Evolutionary conservation across 2,113 vertebrate genomes (phyloP).

Genomic region (Micronisus gabar): DNA sequence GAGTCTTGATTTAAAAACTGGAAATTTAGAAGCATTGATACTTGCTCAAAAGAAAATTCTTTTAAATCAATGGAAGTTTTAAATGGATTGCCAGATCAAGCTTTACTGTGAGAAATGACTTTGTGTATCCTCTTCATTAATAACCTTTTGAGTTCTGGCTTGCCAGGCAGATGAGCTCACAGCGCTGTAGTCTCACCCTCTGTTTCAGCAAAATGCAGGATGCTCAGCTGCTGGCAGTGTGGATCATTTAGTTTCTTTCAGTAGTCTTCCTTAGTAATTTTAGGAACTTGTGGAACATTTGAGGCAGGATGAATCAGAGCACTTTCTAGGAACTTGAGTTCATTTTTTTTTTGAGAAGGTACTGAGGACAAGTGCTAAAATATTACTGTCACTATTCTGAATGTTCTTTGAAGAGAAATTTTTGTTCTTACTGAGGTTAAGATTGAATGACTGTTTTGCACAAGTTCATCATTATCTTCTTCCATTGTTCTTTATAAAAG

Average conservation of each 20-base stretch:
- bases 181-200: not conserved
- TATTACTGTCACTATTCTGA: not conserved
- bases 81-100: not conserved
- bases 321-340: not conserved
- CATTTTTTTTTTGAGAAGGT: not conserved
- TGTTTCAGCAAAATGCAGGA: not conserved
- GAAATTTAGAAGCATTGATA: not conserved
- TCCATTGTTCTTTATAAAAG: not conserved
- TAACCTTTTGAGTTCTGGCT: not conserved
- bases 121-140: not conserved
- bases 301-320: not conserved
- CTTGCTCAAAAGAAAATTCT: not conserved
- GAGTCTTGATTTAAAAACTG: not conserved
- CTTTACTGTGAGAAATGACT: not conserved
- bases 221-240: not conserved
- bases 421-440: not conserved
- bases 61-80: not conserved
- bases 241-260: not conserved
- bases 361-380: not conserved
- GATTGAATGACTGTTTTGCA: not conserved
- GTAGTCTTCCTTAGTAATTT: not conserved
- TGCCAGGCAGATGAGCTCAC: not conserved
- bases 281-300: not conserved
- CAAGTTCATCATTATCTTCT: not conserved
- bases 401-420: not conserved